Percentiles rank a stretch among this genome's conserved stretches.
phyloP scores from a whole-genome alignment of 2,888 invertebrate genomes.

The Myathropa florea region DNA sequence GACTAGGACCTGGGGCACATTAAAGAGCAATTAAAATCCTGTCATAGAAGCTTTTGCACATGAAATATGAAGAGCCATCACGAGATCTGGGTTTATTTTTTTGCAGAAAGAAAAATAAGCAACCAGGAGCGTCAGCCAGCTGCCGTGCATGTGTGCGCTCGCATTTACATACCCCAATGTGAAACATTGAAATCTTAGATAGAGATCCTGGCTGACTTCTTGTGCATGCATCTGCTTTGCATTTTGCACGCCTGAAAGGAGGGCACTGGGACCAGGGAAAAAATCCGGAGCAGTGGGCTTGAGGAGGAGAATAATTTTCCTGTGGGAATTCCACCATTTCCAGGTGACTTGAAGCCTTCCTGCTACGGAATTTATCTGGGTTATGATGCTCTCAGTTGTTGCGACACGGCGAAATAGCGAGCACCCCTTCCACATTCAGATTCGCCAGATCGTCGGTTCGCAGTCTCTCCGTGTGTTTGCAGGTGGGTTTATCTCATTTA shows the following conservation, averaged over 20 bases:
- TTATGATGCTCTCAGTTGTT: conserved; percentile 67
- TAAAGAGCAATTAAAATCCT: conserved; percentile 71
- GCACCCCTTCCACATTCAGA: neutral
- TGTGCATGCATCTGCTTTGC: conserved; percentile 66
- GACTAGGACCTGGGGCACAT: conserved; percentile 69
- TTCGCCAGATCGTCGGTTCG: neutral
- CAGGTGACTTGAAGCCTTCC: conserved; percentile 29
- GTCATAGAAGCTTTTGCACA: conserved; percentile 70
- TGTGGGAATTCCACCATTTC: conserved; percentile 64
- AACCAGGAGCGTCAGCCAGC: neutral
- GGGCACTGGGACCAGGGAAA: neutral
- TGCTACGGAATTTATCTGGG: conserved; percentile 63
- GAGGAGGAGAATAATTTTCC: conserved; percentile 48
- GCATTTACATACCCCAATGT: conserved; percentile 44
- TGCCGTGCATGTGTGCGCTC: conserved; percentile 7
- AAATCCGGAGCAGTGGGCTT: neutral
- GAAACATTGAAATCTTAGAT: conserved; percentile 43
- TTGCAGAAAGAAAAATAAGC: neutral
- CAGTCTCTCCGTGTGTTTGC: conserved; percentile 16
- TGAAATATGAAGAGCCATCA: conserved; percentile 70
- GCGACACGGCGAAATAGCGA: no score
- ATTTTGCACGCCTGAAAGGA: conserved; percentile 42
- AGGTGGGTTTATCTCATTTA: conserved; percentile 35
- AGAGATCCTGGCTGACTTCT: conserved; percentile 40
- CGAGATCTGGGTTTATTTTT: conserved; percentile 58